Evolutionary conservation across 2,113 vertebrate species (phyloP), one percentile per base, ranked within the genome.

Genomic region (Microcebus griseorufus): DNA sequence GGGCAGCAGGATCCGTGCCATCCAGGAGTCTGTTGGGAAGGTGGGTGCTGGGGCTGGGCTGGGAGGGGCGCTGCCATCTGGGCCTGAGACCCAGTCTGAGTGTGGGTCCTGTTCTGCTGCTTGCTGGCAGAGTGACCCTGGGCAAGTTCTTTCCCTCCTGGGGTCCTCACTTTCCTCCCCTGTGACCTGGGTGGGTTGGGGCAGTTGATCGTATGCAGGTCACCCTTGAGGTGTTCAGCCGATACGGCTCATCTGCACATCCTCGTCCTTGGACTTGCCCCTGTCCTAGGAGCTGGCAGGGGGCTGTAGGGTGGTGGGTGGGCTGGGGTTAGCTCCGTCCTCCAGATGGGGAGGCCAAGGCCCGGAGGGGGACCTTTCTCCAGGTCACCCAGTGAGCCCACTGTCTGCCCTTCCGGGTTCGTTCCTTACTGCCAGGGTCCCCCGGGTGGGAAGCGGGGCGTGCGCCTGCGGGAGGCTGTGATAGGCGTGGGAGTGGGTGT

Each of bases 1-100:
- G 85, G 97, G 96, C 0, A 84, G 85, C 88, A 96, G 3, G 95
- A 98, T 99, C 75, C 95, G 55, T 1, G 51, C 98, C 95, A 98
- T 99, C 96, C 98, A 27, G 53, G 98, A 99, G 75, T 97, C 75
- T 0, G 98, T 98, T 5, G 98, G 98, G 69, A 99, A 99, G 98
- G 99, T 99, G 93, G 88, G 95, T 88, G 9, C 55, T 27, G 29
- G 27, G 13, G 1, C 23, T 17, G 37, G 27, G 25, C 34, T 9
- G 10, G 34, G 6, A 20, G 32, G 32, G 69, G 34, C 1, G 1
- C 48, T 48, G 37, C 60, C 65, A n/a, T 80, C 1, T 84, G 17
- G 73, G 62, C 42, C 9, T 5, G 10, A 58, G 85, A 20, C 13
- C 70, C 13, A 10, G 7, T 16, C 29, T 16, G 58, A 51, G n/a